These are phyloP conservation scores for Aphaenogaster floridana DNA, from an alignment of 1,140 invertebrate genomes.

Conservation along the genomic window DNA sequence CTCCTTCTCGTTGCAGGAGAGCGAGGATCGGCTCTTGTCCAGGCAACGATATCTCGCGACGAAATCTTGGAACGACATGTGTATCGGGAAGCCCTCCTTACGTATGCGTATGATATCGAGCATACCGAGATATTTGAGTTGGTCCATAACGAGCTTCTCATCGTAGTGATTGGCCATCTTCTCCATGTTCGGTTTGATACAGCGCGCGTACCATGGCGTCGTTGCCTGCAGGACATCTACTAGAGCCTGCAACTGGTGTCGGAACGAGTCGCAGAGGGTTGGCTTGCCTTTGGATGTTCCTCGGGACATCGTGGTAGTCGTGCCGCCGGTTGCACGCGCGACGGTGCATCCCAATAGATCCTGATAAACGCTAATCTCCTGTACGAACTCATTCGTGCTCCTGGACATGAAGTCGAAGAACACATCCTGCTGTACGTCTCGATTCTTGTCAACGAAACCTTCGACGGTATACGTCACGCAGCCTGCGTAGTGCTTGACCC, in stretches of 20 bases:
- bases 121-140: conserved; percentile 98
- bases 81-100: conserved; percentile 97
- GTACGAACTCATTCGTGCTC: conserved; percentile 95
- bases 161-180: conserved; percentile 95
- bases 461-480: conserved; percentile 96
- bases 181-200: conserved; percentile 97
- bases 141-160: conserved; percentile 94
- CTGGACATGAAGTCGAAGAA: conserved; percentile 97
- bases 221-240: conserved; percentile 97
- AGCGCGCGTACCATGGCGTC: conserved; percentile 98
- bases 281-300: conserved; percentile 97
- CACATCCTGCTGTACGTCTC: conserved; percentile 97
- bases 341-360: conserved; percentile 86
- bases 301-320: conserved; percentile 91
- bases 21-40: conserved; percentile 80
- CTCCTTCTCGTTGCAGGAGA: conserved; percentile 86
- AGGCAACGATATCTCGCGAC: conserved; percentile 93
- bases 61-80: conserved; percentile 93
- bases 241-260: conserved; percentile 95
- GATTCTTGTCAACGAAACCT: conserved; percentile 99
- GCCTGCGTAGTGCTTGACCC: conserved; percentile 97
- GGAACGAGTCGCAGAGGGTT: conserved; percentile 97
- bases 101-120: conserved; percentile 97
- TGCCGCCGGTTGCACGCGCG: conserved; percentile 80
- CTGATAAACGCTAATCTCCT: conserved; percentile 95